phyloP scores from a whole-genome alignment of 2,888 invertebrate species.

The Agrochola lychnidis region DNA sequence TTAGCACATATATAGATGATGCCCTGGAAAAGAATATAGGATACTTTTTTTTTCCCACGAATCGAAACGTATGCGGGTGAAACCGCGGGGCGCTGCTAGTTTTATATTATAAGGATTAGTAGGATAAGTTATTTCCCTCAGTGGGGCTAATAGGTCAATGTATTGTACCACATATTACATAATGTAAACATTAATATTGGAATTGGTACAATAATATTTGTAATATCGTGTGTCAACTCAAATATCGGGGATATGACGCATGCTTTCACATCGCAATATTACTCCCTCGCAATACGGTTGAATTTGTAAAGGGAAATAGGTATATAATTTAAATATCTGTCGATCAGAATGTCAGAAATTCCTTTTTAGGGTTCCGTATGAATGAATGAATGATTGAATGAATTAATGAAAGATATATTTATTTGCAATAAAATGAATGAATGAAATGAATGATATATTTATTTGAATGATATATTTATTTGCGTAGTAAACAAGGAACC shows the following conservation, averaged over 20 bases:
- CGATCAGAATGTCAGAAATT: background rate
- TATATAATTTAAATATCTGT: background rate
- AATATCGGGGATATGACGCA: conserved; percentile 22
- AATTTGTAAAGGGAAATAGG: background rate
- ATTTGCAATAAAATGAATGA: too few relatives aligned
- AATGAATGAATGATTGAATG: too few relatives aligned
- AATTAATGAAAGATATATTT: too few relatives aligned
- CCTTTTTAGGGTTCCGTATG: background rate
- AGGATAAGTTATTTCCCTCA: background rate
- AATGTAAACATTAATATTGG: conserved; percentile 11
- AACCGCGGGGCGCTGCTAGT: too few relatives aligned
- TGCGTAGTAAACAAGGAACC: too few relatives aligned
- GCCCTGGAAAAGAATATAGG: too few relatives aligned
- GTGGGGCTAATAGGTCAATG: background rate
- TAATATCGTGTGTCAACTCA: conserved; percentile 26
- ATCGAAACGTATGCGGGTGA: too few relatives aligned
- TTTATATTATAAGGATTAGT: too few relatives aligned
- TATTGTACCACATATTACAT: conserved; percentile 4
- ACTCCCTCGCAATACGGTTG: background rate
- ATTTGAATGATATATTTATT: too few relatives aligned
- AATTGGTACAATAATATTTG: conserved; percentile 3
- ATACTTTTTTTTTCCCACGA: too few relatives aligned
- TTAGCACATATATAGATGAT: too few relatives aligned
- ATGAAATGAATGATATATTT: too few relatives aligned
- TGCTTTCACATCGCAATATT: conserved; percentile 26